A percentile compares a stretch with the other conserved stretches of the same genome.
These are phyloP conservation scores for Rhopilema esculentum DNA, from an alignment of 30 jellyfish, hydroid and myxozoan species.

Conservation along the genomic window DNA sequence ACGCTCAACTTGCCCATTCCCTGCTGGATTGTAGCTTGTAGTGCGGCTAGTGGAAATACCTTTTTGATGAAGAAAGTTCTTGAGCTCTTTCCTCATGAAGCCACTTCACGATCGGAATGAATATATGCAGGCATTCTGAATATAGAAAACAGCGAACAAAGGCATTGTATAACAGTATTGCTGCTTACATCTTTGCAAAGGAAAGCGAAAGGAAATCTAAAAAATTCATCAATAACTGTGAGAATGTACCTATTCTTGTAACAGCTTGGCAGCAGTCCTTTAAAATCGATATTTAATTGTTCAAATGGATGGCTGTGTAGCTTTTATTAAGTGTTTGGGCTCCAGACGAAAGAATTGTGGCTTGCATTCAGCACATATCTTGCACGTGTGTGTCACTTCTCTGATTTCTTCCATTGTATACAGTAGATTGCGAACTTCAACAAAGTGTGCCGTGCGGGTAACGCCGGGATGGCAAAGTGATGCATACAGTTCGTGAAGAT, in stretches of 20 bases:
- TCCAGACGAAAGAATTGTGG: slow-evolving; percentile 41
- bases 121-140: slow-evolving; percentile 68
- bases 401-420: slow-evolving; percentile 21
- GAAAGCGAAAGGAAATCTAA: slow-evolving; percentile 50
- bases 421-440: slow-evolving; percentile 29
- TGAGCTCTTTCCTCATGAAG: slow-evolving; percentile 39
- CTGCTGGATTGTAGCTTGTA: slow-evolving; percentile 61
- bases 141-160: slow-evolving; percentile 52
- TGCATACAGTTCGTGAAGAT: slow-evolving; percentile 1
- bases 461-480: slow-evolving; percentile 55
- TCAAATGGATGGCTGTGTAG: slow-evolving; percentile 64
- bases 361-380: slow-evolving; percentile 58
- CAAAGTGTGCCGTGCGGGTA: slow-evolving; percentile 58
- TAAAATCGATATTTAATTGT: slow-evolving; percentile 47
- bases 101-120: slow-evolving; percentile 58
- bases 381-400: slow-evolving; percentile 21
- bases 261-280: slow-evolving; percentile 48
- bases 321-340: slow-evolving; percentile 27
- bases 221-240: slow-evolving; percentile 25
- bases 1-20: slow-evolving; percentile 84
- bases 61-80: slow-evolving; percentile 10
- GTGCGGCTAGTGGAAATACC: slow-evolving; percentile 65
- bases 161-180: slow-evolving; percentile 22
- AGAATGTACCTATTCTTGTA: slow-evolving; percentile 36
- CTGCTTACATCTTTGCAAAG: slow-evolving; percentile 42